phyloP scores from a whole-genome alignment of 1,140 invertebrate species.

The Leptinotarsa undecemlineata region DNA sequence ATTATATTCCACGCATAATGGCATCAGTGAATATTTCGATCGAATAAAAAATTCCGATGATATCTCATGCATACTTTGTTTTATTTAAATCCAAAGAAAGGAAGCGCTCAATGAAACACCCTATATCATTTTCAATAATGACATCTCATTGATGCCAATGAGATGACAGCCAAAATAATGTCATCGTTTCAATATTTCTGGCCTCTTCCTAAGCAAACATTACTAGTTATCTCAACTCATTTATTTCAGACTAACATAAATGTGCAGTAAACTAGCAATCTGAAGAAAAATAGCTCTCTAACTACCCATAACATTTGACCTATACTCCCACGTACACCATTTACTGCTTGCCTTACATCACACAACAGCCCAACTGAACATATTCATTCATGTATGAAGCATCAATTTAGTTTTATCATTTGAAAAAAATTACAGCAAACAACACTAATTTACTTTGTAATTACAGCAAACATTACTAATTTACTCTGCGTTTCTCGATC shows the following conservation, averaged over 20 bases:
- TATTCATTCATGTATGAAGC: slow-evolving; percentile 14
- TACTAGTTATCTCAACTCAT: slow-evolving; percentile 4
- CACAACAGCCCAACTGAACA: slow-evolving; percentile 12
- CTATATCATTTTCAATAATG: too few species aligned
- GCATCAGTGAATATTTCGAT: too few species aligned
- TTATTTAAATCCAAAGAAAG: too few species aligned
- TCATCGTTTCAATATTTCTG: not conserved
- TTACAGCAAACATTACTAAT: too few species aligned
- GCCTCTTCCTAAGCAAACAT: not conserved
- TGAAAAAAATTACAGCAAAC: not conserved
- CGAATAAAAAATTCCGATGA: too few species aligned
- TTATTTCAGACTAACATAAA: slow-evolving; percentile 10
- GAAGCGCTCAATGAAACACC: too few species aligned
- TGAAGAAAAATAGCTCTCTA: slow-evolving; percentile 6
- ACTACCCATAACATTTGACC: slow-evolving; percentile 21
- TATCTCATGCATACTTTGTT: too few species aligned
- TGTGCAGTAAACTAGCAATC: slow-evolving; percentile 12
- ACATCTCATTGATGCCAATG: too few species aligned
- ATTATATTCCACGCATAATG: too few species aligned
- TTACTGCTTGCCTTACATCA: slow-evolving; percentile 20
- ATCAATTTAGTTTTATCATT: not conserved
- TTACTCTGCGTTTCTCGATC: too few species aligned
- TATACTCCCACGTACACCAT: slow-evolving; percentile 16
- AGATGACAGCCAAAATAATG: not conserved
- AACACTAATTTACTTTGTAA: too few species aligned